Percentiles rank a stretch among this genome's conserved stretches.
These are phyloP conservation scores for Metallyticus violacea DNA, from an alignment of 2,888 invertebrate genomes.

Conservation along the genomic window DNA sequence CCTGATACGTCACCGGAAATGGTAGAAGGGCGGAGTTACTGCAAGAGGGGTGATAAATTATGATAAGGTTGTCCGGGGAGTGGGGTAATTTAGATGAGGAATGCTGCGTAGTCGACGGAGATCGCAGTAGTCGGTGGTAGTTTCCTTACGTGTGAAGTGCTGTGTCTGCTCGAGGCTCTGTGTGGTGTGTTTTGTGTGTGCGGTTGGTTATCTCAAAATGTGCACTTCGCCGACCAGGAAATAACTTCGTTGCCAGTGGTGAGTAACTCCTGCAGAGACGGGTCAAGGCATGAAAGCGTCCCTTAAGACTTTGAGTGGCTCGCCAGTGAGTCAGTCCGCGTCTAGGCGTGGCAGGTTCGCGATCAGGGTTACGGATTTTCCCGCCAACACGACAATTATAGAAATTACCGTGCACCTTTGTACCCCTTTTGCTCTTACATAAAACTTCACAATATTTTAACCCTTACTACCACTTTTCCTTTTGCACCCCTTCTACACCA, in stretches of 20 bases:
- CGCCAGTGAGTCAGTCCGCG: no score
- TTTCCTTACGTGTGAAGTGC: neutral
- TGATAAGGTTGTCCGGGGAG: neutral
- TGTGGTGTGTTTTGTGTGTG: no score
- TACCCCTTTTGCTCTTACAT: no score
- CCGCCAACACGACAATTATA: no score
- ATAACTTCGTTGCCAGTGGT: no score
- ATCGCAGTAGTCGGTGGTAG: neutral
- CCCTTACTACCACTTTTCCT: neutral
- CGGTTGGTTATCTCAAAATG: neutral
- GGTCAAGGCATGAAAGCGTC: no score
- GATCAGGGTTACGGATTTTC: no score
- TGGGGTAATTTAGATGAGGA: neutral
- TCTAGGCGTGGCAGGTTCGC: neutral
- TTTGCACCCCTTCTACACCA: neutral
- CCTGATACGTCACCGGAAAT: constrained; percentile 25
- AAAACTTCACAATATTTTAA: neutral
- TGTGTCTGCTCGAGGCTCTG: no score
- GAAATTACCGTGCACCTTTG: no score
- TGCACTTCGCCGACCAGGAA: no score
- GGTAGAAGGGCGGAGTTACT: neutral
- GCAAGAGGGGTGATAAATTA: constrained; percentile 9
- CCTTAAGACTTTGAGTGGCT: no score
- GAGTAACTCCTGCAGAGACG: no score
- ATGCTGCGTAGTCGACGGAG: neutral